These are phyloP conservation scores for Streptopelia turtur DNA, from an alignment of 2,797 vertebrate species.

Conservation along the genomic window DNA sequence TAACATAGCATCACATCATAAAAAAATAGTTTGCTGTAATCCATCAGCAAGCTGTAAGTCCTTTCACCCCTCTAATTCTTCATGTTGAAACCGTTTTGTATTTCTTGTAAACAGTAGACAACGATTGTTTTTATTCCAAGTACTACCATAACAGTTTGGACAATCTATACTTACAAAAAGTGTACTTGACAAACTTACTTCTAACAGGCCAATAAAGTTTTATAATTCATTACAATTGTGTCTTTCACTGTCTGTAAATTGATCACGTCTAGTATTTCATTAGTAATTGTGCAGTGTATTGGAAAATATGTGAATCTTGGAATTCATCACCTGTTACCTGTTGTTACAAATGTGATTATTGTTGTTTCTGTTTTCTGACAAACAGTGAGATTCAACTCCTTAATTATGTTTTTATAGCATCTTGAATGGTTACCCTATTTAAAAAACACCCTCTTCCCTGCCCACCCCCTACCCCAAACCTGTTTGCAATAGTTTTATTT, in stretches of 20 bases:
- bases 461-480: neutral
- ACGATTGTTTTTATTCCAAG: conserved; percentile 60
- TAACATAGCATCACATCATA: neutral
- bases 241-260: conserved; percentile 59
- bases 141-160: conserved; percentile 53
- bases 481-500: neutral
- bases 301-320: neutral
- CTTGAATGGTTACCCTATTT: neutral
- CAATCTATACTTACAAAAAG: conserved; percentile 34
- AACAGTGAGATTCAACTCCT: neutral
- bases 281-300: neutral
- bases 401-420: neutral
- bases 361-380: neutral
- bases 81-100: conserved; percentile 6
- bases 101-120: conserved; percentile 67
- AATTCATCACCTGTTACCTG: neutral
- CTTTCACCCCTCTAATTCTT: neutral
- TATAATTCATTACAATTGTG: conserved; percentile 60
- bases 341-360: neutral
- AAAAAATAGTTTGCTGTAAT: conserved; percentile 44
- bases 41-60: conserved; percentile 36
- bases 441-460: neutral
- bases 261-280: neutral
- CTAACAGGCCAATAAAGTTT: conserved; percentile 79
- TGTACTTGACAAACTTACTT: conserved; percentile 66